Conservation (phyloP, 2,797 vertebrate genomes). For the Labroides dimidiatus region DNA sequence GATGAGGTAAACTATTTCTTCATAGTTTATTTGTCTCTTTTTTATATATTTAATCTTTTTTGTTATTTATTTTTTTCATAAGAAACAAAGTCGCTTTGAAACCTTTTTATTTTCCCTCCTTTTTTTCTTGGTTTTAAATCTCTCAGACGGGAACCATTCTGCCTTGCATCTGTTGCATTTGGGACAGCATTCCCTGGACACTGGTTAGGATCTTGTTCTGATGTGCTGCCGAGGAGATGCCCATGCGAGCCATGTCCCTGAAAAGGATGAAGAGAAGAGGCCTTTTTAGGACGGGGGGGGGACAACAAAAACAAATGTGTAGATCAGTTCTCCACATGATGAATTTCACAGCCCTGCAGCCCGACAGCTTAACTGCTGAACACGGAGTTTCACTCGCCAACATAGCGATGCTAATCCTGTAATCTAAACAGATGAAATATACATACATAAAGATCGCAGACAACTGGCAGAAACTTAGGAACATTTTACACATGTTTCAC, state of each 20-base stretch:
- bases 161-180: slow-evolving; percentile 97
- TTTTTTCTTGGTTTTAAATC: slow-evolving; percentile 72
- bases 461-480: slow-evolving; percentile 12
- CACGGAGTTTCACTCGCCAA: slow-evolving; percentile 36
- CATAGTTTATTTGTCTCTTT: slow-evolving; percentile 76
- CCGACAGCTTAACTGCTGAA: slow-evolving; percentile 48
- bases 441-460: slow-evolving; percentile 16
- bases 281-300: slow-evolving; percentile 42
- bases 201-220: slow-evolving; percentile 97
- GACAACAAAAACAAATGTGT: slow-evolving; percentile 57
- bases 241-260: slow-evolving; percentile 95
- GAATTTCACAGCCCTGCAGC: slow-evolving; percentile 54
- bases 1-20: slow-evolving; percentile 99
- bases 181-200: slow-evolving; percentile 94
- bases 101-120: slow-evolving; percentile 45
- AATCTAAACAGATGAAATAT: slow-evolving; percentile 25
- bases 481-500: background rate
- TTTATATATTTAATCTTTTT: slow-evolving; percentile 63
- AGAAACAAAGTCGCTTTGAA: slow-evolving; percentile 70
- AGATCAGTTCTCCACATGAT: slow-evolving; percentile 48
- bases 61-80: slow-evolving; percentile 65
- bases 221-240: slow-evolving; percentile 90
- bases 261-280: slow-evolving; percentile 26
- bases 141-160: slow-evolving; percentile 98
- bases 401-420: slow-evolving; percentile 21